Base-by-base conservation (phyloP, 2,113 vertebrate species). In the Pelobates fuscus region DNA sequence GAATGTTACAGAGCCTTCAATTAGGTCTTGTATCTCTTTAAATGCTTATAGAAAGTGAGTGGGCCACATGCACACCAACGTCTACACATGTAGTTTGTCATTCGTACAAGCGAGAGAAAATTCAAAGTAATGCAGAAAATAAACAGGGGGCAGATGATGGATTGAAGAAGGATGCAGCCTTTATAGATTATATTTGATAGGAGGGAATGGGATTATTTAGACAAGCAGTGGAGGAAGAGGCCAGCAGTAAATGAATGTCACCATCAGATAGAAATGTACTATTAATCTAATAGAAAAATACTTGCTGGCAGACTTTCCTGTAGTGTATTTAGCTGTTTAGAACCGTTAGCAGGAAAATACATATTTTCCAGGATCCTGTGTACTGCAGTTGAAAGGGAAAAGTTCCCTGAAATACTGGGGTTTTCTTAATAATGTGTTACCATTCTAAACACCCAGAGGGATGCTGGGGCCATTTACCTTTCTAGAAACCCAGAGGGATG, bases 161-260 rank as follows among this genome's bases (percentile, higher is more conserved):
- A 71, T 71, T 41, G 26, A 23, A 71, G 58, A 41, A 71, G 69
- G 69, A 61, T 27, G 26, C 69, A 23, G 57, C 37, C 26, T 60
- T 71, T 71, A 71, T 71, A 62, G 52, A 61, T 62, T 41, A 71
- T 71, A 60, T 71, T 61, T 49, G 58, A 71, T 71, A 29, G 68
- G 68, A 70, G 67, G 67, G 67, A 60, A 70, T 59, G 55, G 55
- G 68, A 54, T 58, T 58, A 30, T 59, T 59, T 44, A 58, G 54
- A 71, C 58, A 62, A 70, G 69, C 32, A 62, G 69, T 27, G 57
- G 58, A 71, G 69, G 69, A 27, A 29, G 69, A 49, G 41, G 69
- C 60, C 69, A 46, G 69, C 26, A 71, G 44, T 71, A 71, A 70
- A 70, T 70, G 68, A 70, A 23, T 43, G 30, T 60, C 68, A 44